These are phyloP conservation scores for Spilogale gracilis DNA, from an alignment of 2,113 vertebrate species.

Conservation along the genomic window DNA sequence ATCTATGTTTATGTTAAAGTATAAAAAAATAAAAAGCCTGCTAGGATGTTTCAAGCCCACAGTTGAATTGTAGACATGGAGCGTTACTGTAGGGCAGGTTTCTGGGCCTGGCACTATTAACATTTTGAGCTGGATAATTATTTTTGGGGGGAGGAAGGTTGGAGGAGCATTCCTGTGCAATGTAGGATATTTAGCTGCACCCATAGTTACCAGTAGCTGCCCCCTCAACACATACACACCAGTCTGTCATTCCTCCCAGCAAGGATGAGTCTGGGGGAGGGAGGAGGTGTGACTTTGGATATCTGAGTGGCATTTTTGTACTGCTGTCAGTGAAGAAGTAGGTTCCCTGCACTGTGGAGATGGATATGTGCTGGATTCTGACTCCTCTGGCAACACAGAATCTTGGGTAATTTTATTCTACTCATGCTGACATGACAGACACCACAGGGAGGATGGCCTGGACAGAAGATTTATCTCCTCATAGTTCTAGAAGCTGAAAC, in stretches of 20 bases:
- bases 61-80: neutral
- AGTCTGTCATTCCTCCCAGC: neutral
- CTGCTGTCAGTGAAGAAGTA: neutral
- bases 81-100: neutral
- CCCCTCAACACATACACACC: too few relatives aligned
- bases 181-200: neutral
- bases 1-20: neutral
- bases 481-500: neutral
- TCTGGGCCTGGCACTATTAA: neutral
- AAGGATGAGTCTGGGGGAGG: neutral
- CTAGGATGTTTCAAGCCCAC: neutral
- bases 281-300: neutral
- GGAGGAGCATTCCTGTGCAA: neutral
- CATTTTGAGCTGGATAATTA: neutral
- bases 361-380: neutral
- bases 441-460: neutral
- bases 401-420: neutral
- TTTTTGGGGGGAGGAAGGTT: neutral
- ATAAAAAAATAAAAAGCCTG: neutral
- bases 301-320: neutral
- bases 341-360: neutral
- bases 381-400: neutral
- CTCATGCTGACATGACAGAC: neutral
- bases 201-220: neutral
- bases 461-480: neutral